Evolutionary conservation across 2,113 vertebrate genomes (phyloP), one percentile per base, ranked within the genome.

Genomic region (Loxodonta africana): DNA sequence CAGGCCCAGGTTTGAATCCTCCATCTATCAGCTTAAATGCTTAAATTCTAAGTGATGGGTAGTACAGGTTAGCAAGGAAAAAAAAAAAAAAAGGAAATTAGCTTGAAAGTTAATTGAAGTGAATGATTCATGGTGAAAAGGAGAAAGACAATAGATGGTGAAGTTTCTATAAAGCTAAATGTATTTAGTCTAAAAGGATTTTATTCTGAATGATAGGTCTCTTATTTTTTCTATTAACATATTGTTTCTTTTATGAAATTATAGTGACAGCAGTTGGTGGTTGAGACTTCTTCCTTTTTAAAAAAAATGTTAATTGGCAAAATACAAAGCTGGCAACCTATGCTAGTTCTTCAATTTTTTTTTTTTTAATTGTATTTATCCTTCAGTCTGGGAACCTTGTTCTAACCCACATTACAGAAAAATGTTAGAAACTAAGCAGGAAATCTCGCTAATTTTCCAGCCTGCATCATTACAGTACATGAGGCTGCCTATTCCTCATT

Each of bases 201-300:
- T 87, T 84, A 90, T 87, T 95, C 6, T 71, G 18, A 46, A 90
- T 5, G 77, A n/a, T 62, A 33, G 28, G 2, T 2, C 28, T 60
- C 25, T 5, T 84, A 12, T 73, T n/a, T 6, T 93, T 84, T 37
- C 33, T 69, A 11, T 83, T 76, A 78, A 44, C 25, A 77, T 46
- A 65, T 46, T 86, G 11, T 67, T 65, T 77, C 25, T 83, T 83
- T 92, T 41, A 80, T 97, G 80, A 93, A 95, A 65, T 91, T 83
- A 88, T 46, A 26, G 17, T 78, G 23, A 48, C 21, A 63, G 10
- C 21, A 91, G 62, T 51, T 30, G 76, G 73, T 87, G 21, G 28
- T n/a, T 33, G 41, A 91, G 5, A 60, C 0, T 44, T 82, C 83
- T 30, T 63, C n/a, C 6, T 73, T 69, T 12, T 77, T 14, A 85